Conservation (phyloP, 2,113 vertebrate genomes). For the Hiodon alosoides region DNA sequence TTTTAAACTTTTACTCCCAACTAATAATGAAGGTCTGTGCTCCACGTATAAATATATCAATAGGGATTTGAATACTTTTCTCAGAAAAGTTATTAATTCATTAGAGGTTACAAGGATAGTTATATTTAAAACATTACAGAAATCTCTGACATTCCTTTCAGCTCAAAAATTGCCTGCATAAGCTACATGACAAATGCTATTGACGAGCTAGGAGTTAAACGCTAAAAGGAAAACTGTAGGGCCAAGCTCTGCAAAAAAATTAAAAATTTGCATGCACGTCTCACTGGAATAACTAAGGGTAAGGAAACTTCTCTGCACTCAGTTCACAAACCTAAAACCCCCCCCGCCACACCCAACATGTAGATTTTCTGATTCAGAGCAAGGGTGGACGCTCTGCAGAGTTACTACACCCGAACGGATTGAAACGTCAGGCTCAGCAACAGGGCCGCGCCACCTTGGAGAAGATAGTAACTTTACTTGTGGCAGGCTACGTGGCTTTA, state of each 20-base stretch:
- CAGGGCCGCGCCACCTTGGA: no score
- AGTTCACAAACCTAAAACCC: not conserved
- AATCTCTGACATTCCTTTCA: no score
- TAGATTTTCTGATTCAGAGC: not conserved
- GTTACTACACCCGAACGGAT: not conserved
- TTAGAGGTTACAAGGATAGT: no score
- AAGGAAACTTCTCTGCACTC: not conserved
- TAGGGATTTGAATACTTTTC: no score
- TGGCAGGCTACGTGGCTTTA: slow-evolving; percentile 30
- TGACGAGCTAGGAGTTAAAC: no score
- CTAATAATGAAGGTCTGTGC: no score
- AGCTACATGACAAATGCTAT: no score
- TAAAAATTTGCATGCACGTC: not conserved
- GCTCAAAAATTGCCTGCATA: no score
- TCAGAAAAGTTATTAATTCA: no score
- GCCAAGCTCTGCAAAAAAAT: not conserved
- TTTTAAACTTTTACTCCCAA: no score
- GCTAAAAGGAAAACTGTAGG: not conserved
- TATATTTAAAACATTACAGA: no score
- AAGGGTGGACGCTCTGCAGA: not conserved
- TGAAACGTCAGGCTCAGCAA: not conserved
- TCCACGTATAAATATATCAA: no score
- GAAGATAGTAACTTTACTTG: not conserved
- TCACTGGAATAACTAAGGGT: not conserved
- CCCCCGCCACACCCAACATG: not conserved